Percentiles rank a stretch among this genome's conserved stretches.
Evolutionary conservation across 64 coral and sea anemone species (phyloP).

Genomic region (Orbicella faveolata): DNA sequence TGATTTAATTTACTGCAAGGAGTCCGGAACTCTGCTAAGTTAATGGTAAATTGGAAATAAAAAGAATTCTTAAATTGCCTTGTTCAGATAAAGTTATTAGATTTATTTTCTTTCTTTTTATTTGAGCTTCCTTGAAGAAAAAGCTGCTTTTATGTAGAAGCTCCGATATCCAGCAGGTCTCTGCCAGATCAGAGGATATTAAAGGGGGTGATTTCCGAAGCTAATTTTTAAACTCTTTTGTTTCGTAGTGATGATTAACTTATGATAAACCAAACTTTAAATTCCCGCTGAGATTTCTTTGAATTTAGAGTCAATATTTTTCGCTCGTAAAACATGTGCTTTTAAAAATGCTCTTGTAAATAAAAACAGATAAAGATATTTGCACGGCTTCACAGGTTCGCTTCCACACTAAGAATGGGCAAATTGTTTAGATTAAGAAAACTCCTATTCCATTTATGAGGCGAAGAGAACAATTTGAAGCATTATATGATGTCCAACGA

Average conservation of each 20-base stretch:
- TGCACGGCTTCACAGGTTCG: background rate
- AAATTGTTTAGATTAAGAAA: conserved; percentile 8
- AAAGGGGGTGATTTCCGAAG: conserved; percentile 35
- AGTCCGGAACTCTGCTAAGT: conserved; percentile 22
- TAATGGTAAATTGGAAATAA: conserved; percentile 25
- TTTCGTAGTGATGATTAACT: conserved; percentile 32
- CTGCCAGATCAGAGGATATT: conserved; percentile 29
- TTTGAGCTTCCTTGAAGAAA: conserved; percentile 1
- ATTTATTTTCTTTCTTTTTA: too few species aligned
- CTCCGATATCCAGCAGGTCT: conserved; percentile 16
- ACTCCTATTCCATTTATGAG: background rate
- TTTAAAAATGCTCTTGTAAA: conserved; percentile 41
- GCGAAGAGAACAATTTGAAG: background rate
- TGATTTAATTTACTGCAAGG: conserved; percentile 22
- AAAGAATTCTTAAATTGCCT: conserved; percentile 7
- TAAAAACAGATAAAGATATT: conserved; percentile 1
- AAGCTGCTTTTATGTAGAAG: background rate
- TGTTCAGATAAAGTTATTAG: conserved; percentile 27
- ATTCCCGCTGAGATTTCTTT: conserved; percentile 39
- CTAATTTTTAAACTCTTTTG: conserved; percentile 40
- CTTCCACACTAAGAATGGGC: background rate
- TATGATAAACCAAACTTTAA: conserved; percentile 27
- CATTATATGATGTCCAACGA: background rate
- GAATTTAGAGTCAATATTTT: conserved; percentile 35
- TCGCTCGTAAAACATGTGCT: conserved; percentile 32